These are phyloP conservation scores for Acrobasis suavella DNA, from an alignment of 2,888 invertebrate species.

Conservation along the genomic window DNA sequence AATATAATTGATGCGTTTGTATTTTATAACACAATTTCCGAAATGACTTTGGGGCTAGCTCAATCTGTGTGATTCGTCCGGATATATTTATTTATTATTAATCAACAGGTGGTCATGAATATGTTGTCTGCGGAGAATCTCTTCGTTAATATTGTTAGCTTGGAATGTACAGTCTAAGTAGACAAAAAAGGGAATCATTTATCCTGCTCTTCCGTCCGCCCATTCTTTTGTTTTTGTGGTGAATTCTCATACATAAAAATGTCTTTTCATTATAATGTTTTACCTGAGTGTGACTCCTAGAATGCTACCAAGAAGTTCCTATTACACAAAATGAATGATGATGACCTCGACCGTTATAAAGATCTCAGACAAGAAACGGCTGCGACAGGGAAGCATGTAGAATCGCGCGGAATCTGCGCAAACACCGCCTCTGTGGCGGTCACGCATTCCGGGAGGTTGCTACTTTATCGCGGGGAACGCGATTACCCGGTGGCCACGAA, in stretches of 20 bases:
- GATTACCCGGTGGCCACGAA: too few species aligned
- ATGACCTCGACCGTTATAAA: slow-evolving; percentile 22
- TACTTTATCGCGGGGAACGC: slow-evolving; percentile 33
- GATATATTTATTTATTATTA: too few species aligned
- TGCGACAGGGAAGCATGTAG: slow-evolving; percentile 45
- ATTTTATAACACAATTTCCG: too few species aligned
- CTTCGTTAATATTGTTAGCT: slow-evolving; percentile 1
- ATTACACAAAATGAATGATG: slow-evolving; percentile 11
- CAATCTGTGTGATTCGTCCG: too few species aligned
- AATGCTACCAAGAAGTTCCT: slow-evolving; percentile 7
- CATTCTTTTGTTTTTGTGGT: background rate
- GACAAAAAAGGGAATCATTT: slow-evolving; percentile 5
- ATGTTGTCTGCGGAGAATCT: background rate
- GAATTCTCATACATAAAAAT: background rate
- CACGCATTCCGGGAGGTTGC: slow-evolving; percentile 24
- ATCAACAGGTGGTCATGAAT: background rate
- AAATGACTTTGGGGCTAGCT: too few species aligned
- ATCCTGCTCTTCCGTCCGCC: slow-evolving; percentile 6
- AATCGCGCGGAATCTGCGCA: slow-evolving; percentile 38
- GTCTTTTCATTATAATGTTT: background rate
- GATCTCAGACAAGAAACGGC: slow-evolving; percentile 26
- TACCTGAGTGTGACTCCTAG: background rate
- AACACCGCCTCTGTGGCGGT: slow-evolving; percentile 22
- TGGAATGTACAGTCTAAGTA: background rate
- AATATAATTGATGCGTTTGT: too few species aligned